phyloP scores from a whole-genome alignment of 2,888 invertebrate genomes.

The Pecten maximus region DNA sequence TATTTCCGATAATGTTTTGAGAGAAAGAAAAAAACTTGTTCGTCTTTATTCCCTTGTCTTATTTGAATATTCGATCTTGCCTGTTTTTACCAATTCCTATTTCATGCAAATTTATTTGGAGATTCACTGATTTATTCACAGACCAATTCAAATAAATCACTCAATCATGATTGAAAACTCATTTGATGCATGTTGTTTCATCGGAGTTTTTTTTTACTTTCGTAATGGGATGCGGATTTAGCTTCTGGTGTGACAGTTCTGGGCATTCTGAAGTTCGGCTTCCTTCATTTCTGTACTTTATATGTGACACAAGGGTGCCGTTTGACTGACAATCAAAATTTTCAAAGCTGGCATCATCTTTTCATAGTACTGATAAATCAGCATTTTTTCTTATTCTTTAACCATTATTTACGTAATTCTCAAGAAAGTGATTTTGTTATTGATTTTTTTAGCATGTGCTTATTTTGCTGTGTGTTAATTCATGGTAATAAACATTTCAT shows the following conservation, averaged over 20 bases:
- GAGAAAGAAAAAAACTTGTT: background rate
- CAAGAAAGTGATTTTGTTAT: no score
- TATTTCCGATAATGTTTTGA: background rate
- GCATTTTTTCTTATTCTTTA: no score
- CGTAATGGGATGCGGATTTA: background rate
- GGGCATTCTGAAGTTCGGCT: background rate
- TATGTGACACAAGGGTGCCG: background rate
- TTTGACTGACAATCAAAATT: background rate
- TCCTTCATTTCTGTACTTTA: background rate
- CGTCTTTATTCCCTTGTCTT: background rate
- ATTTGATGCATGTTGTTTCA: background rate
- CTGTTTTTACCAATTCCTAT: background rate
- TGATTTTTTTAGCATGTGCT: no score
- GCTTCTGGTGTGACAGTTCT: background rate
- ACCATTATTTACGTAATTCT: no score
- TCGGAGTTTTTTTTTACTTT: background rate
- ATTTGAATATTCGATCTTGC: background rate
- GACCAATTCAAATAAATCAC: background rate
- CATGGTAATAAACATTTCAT: no score
- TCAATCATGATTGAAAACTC: background rate
- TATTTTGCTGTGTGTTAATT: no score
- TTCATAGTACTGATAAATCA: background rate
- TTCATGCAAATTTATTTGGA: background rate
- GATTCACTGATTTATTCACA: background rate
- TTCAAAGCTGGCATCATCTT: background rate